Evolutionary conservation across 2,113 vertebrate species (phyloP).

Genomic region (Calypte anna): DNA sequence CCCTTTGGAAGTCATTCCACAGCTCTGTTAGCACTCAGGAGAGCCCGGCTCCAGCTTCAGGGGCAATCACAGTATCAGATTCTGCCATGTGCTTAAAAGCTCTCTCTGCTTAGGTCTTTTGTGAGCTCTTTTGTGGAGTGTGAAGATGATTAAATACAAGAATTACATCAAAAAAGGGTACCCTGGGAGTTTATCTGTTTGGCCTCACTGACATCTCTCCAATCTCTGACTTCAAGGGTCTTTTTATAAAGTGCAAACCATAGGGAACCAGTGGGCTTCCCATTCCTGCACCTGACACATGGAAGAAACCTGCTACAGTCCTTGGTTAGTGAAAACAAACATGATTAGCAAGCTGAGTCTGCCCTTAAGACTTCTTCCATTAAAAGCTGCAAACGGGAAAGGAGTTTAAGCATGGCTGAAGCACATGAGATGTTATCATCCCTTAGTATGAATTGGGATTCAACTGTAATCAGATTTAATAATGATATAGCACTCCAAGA

Average conservation of each 20-base stretch:
- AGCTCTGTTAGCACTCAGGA: not conserved
- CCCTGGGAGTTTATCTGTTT: not conserved
- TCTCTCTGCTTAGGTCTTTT: not conserved
- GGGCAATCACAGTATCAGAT: not conserved
- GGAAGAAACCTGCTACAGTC: not conserved
- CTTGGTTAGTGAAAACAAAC: not conserved
- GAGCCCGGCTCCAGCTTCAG: not conserved
- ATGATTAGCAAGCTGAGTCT: not conserved
- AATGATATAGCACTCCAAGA: slow-evolving; percentile 12
- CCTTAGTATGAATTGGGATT: not conserved
- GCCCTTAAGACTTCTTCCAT: not conserved
- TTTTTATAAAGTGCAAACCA: not conserved
- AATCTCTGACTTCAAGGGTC: not conserved
- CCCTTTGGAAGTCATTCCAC: not conserved
- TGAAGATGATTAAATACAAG: not conserved
- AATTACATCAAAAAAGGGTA: not conserved
- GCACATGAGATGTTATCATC: not conserved
- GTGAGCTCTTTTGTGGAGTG: not conserved
- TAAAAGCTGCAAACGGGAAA: slow-evolving; percentile 5
- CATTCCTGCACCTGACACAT: slow-evolving; percentile 29
- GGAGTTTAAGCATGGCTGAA: not conserved
- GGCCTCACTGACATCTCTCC: not conserved
- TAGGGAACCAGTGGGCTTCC: not conserved
- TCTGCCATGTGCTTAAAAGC: slow-evolving; percentile 10
- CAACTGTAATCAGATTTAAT: slow-evolving; percentile 20